Conservation (phyloP, 1,140 invertebrate species). For the Plectrocnemia conspersa region DNA sequence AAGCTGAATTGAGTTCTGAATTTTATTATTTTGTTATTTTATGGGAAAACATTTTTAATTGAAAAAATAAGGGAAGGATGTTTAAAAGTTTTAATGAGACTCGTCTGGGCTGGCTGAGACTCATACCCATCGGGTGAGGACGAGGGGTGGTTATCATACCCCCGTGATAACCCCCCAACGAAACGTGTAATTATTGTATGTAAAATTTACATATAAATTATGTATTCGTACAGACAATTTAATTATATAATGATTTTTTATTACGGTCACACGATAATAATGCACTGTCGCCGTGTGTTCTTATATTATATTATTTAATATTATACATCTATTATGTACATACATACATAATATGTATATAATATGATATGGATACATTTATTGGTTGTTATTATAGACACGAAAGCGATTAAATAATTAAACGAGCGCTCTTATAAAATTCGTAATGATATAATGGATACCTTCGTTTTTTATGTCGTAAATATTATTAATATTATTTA, state of each 20-base stretch:
- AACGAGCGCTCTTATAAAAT: no score
- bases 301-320: no score
- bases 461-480: not conserved
- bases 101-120: not conserved
- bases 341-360: not conserved
- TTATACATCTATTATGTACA: no score
- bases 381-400: not conserved
- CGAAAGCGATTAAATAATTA: not conserved
- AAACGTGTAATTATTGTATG: constrained; percentile 27
- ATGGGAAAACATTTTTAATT: constrained; percentile 31
- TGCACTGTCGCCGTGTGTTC: constrained; percentile 11
- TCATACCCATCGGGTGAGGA: not conserved
- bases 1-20: constrained; percentile 8
- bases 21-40: constrained; percentile 5
- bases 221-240: constrained; percentile 19
- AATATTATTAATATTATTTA: no score
- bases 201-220: constrained; percentile 32
- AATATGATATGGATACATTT: not conserved
- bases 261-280: not conserved
- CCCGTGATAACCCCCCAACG: not conserved
- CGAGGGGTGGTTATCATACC: not conserved
- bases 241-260: constrained; percentile 19
- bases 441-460: constrained; percentile 5
- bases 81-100: constrained; percentile 33
- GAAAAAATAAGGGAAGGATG: constrained; percentile 25